phyloP scores from a whole-genome alignment of 1,140 invertebrate genomes.

The fruit fly (Drosophila melanogaster) region Release_6_plus_ISO1_MT NT_037436.4:12531001-12531500 shows the following conservation, averaged over 20 bases:
- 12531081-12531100: conserved; percentile 96
- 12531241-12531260: conserved; percentile 98
- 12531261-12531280: conserved; percentile 96
- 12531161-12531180: conserved; percentile 95
- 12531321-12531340: conserved; percentile 92
- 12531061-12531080: conserved; percentile 94
- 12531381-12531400: conserved; percentile 93
- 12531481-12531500: conserved; percentile 96
- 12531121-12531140: conserved; percentile 92
- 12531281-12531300: conserved; percentile 95
- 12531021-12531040: conserved; percentile 93
- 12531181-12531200: conserved; percentile 96
- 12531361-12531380: conserved; percentile 93
- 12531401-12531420: conserved; percentile 95
- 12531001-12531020: conserved; percentile 96
- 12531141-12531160: conserved; percentile 96
- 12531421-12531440: conserved; percentile 97
- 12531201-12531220: conserved; percentile 95
- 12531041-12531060: conserved; percentile 90
- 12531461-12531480: conserved; percentile 96
- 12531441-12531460: conserved; percentile 94
- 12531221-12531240: conserved; percentile 95
- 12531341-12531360: conserved; percentile 97
- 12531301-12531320: conserved; percentile 93
- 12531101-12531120: conserved; percentile 94